phyloP scores from a whole-genome alignment of 1,140 invertebrate genomes.

The Drosophila athabasca region DNA sequence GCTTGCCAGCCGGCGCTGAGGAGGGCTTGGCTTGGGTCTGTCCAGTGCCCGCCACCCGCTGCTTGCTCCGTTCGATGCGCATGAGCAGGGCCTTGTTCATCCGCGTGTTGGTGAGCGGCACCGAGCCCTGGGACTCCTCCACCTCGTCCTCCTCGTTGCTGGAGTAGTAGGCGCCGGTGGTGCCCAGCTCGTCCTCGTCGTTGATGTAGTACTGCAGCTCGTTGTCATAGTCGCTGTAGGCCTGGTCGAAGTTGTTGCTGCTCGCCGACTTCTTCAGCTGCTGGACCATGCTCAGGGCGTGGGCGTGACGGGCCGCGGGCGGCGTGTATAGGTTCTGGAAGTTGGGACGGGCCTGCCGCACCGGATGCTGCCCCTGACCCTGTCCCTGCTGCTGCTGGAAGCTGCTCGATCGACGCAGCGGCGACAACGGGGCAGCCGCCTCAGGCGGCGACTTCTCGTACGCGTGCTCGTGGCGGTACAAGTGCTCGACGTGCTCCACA shows the following conservation, averaged over 20 bases:
- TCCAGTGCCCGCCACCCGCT: slow-evolving; percentile 66
- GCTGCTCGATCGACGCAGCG: slow-evolving; percentile 79
- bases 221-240: slow-evolving; percentile 80
- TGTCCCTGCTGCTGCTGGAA: slow-evolving; percentile 64
- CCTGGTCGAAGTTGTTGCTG: slow-evolving; percentile 81
- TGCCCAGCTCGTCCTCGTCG: slow-evolving; percentile 77
- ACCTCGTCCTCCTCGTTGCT: slow-evolving; percentile 62
- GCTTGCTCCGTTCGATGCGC: slow-evolving; percentile 82
- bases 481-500: slow-evolving; percentile 22
- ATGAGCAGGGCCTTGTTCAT: slow-evolving; percentile 85
- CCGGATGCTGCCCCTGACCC: slow-evolving; percentile 52
- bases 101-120: slow-evolving; percentile 84
- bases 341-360: slow-evolving; percentile 73
- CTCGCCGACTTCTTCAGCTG: slow-evolving; percentile 80
- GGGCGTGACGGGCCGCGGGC: slow-evolving; percentile 72
- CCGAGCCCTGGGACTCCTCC: slow-evolving; percentile 24
- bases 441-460: slow-evolving; percentile 43
- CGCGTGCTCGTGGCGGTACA: slow-evolving; percentile 8
- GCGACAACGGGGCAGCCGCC: slow-evolving; percentile 54
- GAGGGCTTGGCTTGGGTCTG: slow-evolving; percentile 65
- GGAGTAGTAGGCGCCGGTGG: slow-evolving; percentile 72
- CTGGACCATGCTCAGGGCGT: slow-evolving; percentile 45
- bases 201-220: slow-evolving; percentile 83
- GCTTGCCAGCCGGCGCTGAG: slow-evolving; percentile 71
- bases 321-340: slow-evolving; percentile 79